phyloP scores from a whole-genome alignment of 2,797 vertebrate genomes.

The Huso huso region DNA sequence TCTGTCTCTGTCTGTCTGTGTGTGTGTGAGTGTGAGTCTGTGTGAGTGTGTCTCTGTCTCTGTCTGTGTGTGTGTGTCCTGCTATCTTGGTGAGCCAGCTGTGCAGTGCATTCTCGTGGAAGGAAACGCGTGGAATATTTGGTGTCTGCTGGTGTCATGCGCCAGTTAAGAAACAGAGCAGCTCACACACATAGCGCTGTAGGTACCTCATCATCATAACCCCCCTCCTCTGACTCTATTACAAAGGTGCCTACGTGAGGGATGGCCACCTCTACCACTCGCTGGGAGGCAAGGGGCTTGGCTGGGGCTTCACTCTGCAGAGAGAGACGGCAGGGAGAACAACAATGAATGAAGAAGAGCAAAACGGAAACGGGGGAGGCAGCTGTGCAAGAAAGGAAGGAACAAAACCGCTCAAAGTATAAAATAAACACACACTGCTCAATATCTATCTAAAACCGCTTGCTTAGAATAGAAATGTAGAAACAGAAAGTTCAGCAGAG shows the following conservation, averaged over 20 bases:
- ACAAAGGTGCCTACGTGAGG: conserved; percentile 89
- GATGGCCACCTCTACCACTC: conserved; percentile 86
- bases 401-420: not conserved
- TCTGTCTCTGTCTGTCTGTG: not conserved
- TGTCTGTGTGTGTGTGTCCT: not conserved
- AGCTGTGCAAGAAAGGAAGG: conserved; percentile 11
- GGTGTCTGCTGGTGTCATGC: conserved; percentile 31
- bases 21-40: not conserved
- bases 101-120: no score
- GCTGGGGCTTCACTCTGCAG: conserved; percentile 52
- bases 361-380: conserved; percentile 29
- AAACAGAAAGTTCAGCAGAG: no score
- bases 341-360: conserved; percentile 39
- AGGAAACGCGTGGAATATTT: no score
- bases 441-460: no score
- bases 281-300: conserved; percentile 64
- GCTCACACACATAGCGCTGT: conserved; percentile 21
- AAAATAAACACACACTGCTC: not conserved
- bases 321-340: conserved; percentile 21
- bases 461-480: no score
- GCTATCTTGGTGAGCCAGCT: no score
- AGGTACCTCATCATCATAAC: conserved; percentile 96
- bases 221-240: conserved; percentile 89
- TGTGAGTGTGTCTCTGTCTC: no score
- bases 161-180: conserved; percentile 42